phyloP scores from a whole-genome alignment of 2,113 vertebrate genomes.

The Chionodraco myersi region DNA sequence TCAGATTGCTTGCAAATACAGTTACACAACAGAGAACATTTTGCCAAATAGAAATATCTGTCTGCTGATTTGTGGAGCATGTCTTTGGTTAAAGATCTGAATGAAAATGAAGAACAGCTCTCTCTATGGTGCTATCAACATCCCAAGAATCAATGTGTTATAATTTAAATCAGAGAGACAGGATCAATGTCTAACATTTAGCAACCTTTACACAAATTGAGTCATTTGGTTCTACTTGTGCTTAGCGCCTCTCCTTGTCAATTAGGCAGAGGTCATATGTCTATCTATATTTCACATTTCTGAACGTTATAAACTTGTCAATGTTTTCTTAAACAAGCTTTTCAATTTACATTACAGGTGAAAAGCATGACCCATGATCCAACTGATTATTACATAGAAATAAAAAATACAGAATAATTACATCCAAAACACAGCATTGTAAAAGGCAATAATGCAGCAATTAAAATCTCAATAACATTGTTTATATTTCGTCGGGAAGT shows the following conservation, averaged over 20 bases:
- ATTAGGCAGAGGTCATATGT: constrained; percentile 52
- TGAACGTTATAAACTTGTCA: constrained; percentile 48
- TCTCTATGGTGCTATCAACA: constrained; percentile 48
- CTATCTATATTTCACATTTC: constrained; percentile 61
- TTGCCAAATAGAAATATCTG: constrained; percentile 76
- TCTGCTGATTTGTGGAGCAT: constrained; percentile 69
- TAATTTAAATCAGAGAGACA: constrained; percentile 56
- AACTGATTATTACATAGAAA: constrained; percentile 82
- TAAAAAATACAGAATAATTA: constrained; percentile 86
- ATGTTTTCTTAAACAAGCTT: constrained; percentile 65
- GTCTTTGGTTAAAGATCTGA: constrained; percentile 79
- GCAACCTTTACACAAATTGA: constrained; percentile 65
- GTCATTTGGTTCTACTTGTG: constrained; percentile 77
- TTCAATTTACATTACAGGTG: constrained; percentile 70
- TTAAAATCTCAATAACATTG: constrained; percentile 80
- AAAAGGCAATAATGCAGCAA: constrained; percentile 87
- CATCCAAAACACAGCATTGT: constrained; percentile 86
- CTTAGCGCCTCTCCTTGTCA: constrained; percentile 75
- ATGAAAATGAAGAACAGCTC: constrained; percentile 74
- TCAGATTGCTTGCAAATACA: constrained; percentile 79
- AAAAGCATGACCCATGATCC: constrained; percentile 83
- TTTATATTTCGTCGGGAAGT: constrained; percentile 77
- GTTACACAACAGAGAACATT: constrained; percentile 76
- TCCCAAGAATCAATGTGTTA: constrained; percentile 49
- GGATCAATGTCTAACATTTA: constrained; percentile 50